Evolutionary conservation across 2,888 invertebrate genomes (phyloP).

Genomic region (Rotaria magnacalcarata): DNA sequence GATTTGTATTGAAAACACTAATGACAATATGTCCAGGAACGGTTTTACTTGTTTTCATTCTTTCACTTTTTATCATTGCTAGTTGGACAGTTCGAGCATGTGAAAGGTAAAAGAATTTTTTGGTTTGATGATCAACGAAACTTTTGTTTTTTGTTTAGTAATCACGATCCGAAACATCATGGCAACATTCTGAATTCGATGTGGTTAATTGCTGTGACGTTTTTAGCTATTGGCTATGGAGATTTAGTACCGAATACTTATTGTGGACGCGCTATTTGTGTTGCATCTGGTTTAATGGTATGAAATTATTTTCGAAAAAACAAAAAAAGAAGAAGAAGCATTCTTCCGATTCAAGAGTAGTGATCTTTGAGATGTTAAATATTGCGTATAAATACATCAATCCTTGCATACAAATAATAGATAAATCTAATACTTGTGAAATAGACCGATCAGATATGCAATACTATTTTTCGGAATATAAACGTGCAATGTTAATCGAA

Average conservation of each 20-base stretch:
- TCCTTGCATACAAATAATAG: no score
- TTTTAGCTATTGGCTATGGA: constrained; percentile 99
- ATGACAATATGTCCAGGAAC: constrained; percentile 99
- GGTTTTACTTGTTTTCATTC: constrained; percentile 97
- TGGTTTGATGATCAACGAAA: no score
- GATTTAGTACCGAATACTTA: constrained; percentile 98
- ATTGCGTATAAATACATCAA: background rate
- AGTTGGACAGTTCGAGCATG: constrained; percentile 97
- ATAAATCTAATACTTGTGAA: no score
- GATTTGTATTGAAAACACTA: constrained; percentile 87
- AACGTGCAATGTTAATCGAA: background rate
- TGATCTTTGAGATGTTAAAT: no score
- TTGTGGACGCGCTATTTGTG: constrained; percentile 97
- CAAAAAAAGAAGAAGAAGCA: no score
- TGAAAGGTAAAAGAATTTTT: constrained; percentile 73
- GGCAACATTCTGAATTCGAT: constrained; percentile 93
- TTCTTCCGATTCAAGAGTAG: no score
- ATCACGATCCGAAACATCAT: constrained; percentile 62
- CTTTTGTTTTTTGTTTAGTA: constrained; percentile 1
- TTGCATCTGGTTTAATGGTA: constrained; percentile 99
- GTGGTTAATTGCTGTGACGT: constrained; percentile 99
- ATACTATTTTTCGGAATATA: background rate
- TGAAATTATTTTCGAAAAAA: background rate
- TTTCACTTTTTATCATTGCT: constrained; percentile 97
- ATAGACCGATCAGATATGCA: no score